Conservation (phyloP, 2,113 vertebrate genomes). For the Ia io region DNA sequence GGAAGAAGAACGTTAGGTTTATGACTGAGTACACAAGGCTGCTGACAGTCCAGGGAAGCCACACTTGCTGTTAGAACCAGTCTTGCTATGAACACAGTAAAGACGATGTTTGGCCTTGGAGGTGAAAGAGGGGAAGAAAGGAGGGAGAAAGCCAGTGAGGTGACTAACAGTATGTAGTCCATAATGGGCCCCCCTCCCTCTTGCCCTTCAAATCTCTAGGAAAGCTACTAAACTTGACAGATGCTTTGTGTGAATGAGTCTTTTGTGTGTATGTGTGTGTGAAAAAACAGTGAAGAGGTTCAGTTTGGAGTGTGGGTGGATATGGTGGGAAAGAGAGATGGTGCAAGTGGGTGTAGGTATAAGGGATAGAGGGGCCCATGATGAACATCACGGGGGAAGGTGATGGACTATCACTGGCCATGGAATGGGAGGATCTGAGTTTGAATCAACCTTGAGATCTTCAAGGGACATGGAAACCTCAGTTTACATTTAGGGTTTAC, state of each 20-base stretch:
- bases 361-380: neutral
- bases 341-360: neutral
- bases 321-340: neutral
- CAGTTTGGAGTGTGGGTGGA: neutral
- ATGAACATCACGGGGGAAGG: neutral
- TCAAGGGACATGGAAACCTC: neutral
- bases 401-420: neutral
- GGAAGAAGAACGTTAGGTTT: neutral
- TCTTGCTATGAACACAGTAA: neutral
- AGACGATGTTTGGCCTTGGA: neutral
- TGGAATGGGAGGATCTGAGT: neutral
- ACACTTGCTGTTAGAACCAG: neutral
- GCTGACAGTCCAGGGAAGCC: neutral
- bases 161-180: neutral
- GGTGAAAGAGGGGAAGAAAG: neutral
- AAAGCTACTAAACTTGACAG: neutral
- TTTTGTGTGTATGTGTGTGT: neutral
- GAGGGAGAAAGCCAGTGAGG: neutral
- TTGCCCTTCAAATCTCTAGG: neutral
- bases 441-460: neutral
- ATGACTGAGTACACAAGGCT: neutral
- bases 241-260: neutral
- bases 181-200: accelerated
- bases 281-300: neutral
- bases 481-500: neutral